Base-by-base conservation (phyloP, 2,113 vertebrate species). In the Phaethon lepturus region DNA sequence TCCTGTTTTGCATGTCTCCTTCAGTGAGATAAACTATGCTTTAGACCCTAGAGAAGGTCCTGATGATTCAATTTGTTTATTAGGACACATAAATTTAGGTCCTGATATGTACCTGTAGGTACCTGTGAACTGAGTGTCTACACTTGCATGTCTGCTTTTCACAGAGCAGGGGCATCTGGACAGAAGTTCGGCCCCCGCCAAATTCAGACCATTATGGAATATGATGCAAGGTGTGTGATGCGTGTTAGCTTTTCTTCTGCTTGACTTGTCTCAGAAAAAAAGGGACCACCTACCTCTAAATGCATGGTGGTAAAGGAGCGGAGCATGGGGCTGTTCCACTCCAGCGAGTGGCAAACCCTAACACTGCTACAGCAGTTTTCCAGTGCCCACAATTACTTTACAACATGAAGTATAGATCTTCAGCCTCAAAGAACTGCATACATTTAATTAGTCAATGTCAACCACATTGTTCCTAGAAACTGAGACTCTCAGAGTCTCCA, bases 301-400 rank as follows among this genome's bases (percentile, higher is more conserved):
- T 2, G 13, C 5, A 5, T 1, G 7, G 33, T n/a, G 40, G 15
- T 14, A 64, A 64, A 81, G 35, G 38, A 66, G 31, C 5, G 6
- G n/a, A 63, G n/a, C 6, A 29, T 0, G 3, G 8, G 12, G 12
- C 13, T 85, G 12, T 3, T 68, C 24, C n/a, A 55, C 10, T 22
- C 33, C 23, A 44, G 50, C 0, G 0, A 0, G 1, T 47, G 68
- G 47, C 33, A 64, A 86, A 25, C 10, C 4, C 42, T n/a, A 79
- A 42, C n/a, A 78, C 18, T 77, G 63, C 24, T 52, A 19, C 40
- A 69, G 15, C 8, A 79, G 44, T 40, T 72, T 59, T 82, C 20
- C 64, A 45, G 40, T 2, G 40, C 47, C 45, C 45, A 88, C 40
- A 94, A 66, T 72, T 72, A 56, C 40, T 78, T 93, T 62, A 56